Evolutionary conservation across 2,888 invertebrate species (phyloP).

Genomic region (Phasia obesa): DNA sequence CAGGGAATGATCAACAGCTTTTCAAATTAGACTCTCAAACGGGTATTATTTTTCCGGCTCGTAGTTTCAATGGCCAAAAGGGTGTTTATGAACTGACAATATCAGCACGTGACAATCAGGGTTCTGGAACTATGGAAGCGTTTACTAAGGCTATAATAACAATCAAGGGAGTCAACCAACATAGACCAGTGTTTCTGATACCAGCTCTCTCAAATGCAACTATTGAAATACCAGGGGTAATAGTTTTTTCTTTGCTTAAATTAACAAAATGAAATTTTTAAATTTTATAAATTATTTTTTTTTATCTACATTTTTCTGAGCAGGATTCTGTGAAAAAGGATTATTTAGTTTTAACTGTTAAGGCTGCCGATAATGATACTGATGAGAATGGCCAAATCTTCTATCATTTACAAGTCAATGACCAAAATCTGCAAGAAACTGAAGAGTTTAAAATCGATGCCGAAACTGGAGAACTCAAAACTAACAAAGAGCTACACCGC

Average conservation of each 20-base stretch:
- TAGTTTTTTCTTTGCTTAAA: no score
- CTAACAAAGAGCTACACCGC: constrained; percentile 90
- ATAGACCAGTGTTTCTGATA: constrained; percentile 90
- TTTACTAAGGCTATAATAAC: constrained; percentile 89
- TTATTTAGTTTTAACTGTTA: constrained; percentile 90
- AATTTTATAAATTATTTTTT: background rate
- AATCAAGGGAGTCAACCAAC: constrained; percentile 91
- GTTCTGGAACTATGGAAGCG: constrained; percentile 86
- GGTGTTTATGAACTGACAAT: constrained; percentile 85
- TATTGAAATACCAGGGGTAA: constrained; percentile 92
- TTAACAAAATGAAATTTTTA: background rate
- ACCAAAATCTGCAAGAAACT: constrained; percentile 90
- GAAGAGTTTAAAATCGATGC: constrained; percentile 91
- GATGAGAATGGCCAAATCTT: constrained; percentile 93
- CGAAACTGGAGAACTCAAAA: constrained; percentile 90
- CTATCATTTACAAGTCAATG: constrained; percentile 89
- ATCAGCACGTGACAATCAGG: constrained; percentile 90
- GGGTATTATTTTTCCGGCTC: constrained; percentile 92
- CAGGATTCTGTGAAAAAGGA: constrained; percentile 89
- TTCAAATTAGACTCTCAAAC: constrained; percentile 89
- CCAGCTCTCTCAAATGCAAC: constrained; percentile 90
- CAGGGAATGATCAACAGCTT: constrained; percentile 86
- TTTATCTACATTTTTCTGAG: constrained; percentile 70
- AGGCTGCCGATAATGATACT: constrained; percentile 91
- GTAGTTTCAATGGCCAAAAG: constrained; percentile 86